phyloP scores from a whole-genome alignment of 2,888 invertebrate species.

The Drosophila histrio region DNA sequence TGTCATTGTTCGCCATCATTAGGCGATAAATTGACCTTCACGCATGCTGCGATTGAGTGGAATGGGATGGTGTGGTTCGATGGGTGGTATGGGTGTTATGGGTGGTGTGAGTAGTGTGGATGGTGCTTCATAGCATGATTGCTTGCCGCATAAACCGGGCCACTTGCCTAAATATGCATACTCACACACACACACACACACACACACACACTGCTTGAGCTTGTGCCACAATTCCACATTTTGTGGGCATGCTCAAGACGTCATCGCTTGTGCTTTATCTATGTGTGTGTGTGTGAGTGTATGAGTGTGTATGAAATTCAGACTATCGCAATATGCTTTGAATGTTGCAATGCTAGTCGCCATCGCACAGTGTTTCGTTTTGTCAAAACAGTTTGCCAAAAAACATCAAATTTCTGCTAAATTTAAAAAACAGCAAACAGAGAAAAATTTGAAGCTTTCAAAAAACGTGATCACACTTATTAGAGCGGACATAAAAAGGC shows the following conservation, averaged over 20 bases:
- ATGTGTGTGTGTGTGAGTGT: background rate
- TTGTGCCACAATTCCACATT: conserved; percentile 52
- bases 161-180: conserved; percentile 36
- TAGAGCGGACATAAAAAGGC: no score
- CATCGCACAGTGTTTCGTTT: no score
- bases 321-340: conserved; percentile 31
- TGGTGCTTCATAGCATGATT: conserved; percentile 55
- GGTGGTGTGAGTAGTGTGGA: background rate
- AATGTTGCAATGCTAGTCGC: conserved; percentile 14
- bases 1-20: conserved; percentile 72
- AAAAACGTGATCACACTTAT: no score
- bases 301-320: background rate
- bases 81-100: background rate
- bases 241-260: conserved; percentile 14
- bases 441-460: no score
- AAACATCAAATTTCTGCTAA: no score
- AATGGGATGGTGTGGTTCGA: no score
- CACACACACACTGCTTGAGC: conserved; percentile 32
- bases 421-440: no score
- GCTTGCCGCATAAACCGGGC: conserved; percentile 56
- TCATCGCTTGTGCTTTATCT: conserved; percentile 7
- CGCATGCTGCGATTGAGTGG: conserved; percentile 46
- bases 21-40: conserved; percentile 78
- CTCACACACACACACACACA: conserved; percentile 4
- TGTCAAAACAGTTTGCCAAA: no score